These are phyloP conservation scores for Rhinogobius similis DNA, from an alignment of 2,113 vertebrate genomes.

Conservation along the genomic window DNA sequence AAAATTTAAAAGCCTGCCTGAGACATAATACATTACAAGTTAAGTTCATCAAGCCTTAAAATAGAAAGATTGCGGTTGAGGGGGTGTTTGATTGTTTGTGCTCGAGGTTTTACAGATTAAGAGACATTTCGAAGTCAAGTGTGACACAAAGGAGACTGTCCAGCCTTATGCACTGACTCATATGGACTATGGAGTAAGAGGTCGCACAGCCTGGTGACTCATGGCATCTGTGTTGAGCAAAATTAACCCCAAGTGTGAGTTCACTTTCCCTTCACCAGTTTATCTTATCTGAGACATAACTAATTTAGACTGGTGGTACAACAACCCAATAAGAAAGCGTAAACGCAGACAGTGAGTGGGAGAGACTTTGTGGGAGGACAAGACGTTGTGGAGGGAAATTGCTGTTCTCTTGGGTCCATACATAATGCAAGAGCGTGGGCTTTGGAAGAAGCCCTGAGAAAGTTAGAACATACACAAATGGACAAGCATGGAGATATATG, in stretches of 20 bases:
- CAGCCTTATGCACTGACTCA: slow-evolving; percentile 68
- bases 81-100: slow-evolving; percentile 36
- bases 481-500: slow-evolving; percentile 53
- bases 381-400: slow-evolving; percentile 35
- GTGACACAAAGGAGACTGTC: slow-evolving; percentile 60
- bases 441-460: slow-evolving; percentile 69
- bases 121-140: slow-evolving; percentile 21
- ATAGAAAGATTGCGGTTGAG: slow-evolving; percentile 40
- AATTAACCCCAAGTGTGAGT: slow-evolving; percentile 48
- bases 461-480: slow-evolving; percentile 73
- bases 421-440: slow-evolving; percentile 49
- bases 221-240: slow-evolving; percentile 42
- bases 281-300: slow-evolving; percentile 38
- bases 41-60: slow-evolving; percentile 10
- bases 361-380: slow-evolving; percentile 48
- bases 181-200: slow-evolving; percentile 49
- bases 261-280: slow-evolving; percentile 68
- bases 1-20: too few relatives aligned
- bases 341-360: slow-evolving; percentile 71
- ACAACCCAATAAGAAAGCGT: slow-evolving; percentile 14
- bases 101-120: slow-evolving; percentile 47
- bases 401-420: slow-evolving; percentile 59
- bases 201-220: slow-evolving; percentile 61
- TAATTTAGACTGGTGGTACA: slow-evolving; percentile 40
- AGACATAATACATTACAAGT: neutral